Evolutionary conservation across 2,797 vertebrate species (phyloP).

Genomic region (Tolypeutes matacus): DNA sequence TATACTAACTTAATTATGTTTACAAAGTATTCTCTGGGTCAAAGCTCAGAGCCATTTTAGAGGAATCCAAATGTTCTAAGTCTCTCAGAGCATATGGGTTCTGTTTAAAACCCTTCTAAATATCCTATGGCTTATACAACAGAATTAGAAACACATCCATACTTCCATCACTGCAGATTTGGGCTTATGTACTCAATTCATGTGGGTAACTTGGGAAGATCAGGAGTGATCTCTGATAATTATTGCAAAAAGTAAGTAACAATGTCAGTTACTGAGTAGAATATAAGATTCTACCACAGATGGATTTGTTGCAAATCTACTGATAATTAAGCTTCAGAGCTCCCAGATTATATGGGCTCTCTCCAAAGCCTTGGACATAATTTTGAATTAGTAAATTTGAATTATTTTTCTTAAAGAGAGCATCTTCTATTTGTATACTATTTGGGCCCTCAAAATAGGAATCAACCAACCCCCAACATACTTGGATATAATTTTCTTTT

Average conservation of each 20-base stretch:
- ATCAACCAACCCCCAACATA: background rate
- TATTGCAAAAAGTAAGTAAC: background rate
- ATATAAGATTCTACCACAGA: background rate
- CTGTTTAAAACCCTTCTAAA: background rate
- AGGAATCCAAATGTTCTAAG: background rate
- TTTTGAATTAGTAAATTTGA: constrained; percentile 33
- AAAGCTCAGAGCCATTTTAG: background rate
- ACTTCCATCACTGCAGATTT: background rate
- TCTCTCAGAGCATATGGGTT: background rate
- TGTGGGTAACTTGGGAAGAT: background rate
- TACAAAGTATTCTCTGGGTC: background rate
- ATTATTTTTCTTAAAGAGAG: background rate
- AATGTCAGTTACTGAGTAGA: background rate
- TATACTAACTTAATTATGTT: background rate
- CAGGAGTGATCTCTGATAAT: background rate
- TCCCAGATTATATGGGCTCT: background rate
- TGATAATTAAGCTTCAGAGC: background rate
- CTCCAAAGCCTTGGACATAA: background rate
- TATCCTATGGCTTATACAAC: background rate
- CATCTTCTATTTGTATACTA: background rate
- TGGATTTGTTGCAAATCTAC: background rate
- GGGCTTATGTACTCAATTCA: background rate
- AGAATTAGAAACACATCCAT: background rate
- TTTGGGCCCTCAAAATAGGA: background rate
- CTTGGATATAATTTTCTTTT: background rate